A percentile compares a stretch with the other conserved stretches of the same genome.
These are phyloP conservation scores for Heliothis virescens DNA, from an alignment of 1,140 invertebrate species.

Conservation along the genomic window DNA sequence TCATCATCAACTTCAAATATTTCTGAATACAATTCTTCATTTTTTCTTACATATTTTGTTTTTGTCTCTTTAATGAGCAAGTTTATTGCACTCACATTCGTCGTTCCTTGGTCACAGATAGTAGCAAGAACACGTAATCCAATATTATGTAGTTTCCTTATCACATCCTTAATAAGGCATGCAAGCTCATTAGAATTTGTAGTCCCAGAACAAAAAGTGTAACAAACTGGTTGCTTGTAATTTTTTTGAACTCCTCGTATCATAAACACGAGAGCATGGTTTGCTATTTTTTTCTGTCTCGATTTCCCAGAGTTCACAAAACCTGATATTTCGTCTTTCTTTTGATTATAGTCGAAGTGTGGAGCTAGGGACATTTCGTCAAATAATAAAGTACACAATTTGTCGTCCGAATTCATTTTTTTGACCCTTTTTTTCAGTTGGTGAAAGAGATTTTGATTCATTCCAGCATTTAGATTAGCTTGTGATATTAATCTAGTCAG, in stretches of 20 bases:
- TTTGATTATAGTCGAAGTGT: conserved; percentile 58
- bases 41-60: background rate
- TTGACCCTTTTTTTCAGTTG: no score
- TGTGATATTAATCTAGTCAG: no score
- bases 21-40: background rate
- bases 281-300: conserved; percentile 57
- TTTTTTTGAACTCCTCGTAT: conserved; percentile 61
- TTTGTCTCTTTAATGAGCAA: conserved; percentile 33
- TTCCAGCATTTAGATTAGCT: no score
- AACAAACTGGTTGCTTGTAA: conserved; percentile 67
- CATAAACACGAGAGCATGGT: conserved; percentile 71
- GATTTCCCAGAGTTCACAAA: conserved; percentile 58
- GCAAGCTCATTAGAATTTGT: conserved; percentile 25
- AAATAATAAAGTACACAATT: no score
- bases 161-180: conserved; percentile 42
- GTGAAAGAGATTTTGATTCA: no score
- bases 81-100: conserved; percentile 53
- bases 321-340: conserved; percentile 59
- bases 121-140: conserved; percentile 54
- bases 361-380: conserved; percentile 70
- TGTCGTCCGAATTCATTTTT: no score
- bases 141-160: conserved; percentile 46
- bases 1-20: background rate
- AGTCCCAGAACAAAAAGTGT: conserved; percentile 55
- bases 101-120: conserved; percentile 57